Base-by-base conservation (phyloP, 2,797 vertebrate genomes). In the Scolopax bukidnonensis region DNA sequence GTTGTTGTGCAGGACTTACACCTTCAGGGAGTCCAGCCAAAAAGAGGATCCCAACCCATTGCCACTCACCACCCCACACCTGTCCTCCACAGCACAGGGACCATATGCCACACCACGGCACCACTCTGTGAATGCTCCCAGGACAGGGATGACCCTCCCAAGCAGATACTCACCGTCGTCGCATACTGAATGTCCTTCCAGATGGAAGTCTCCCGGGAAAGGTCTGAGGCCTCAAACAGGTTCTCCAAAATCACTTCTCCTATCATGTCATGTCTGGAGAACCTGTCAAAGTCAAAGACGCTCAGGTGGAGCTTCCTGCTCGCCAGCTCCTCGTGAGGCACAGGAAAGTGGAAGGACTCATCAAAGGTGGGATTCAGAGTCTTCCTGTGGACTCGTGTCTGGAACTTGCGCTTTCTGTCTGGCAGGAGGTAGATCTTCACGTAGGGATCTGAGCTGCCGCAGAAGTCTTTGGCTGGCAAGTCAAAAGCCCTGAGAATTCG, bases 381-480 rank as follows among this genome's bases (percentile, higher is more conserved):
- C 98, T 99, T 99, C 96, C 99, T 98, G 97, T 99, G 99, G 68
- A 99, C 99, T 0, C 99, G 98, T 0, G 99, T 99, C 98, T 99
- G 99, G 98, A 99, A 99, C 98, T 99, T 99, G 97, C 98, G 97
- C 94, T 99, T 99, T 96, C 99, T 99, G 96, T 99, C 99, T 0
- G 99, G 99, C 96, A 99, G 98, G 96, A 99, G 98, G 98, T 99
- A 99, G 97, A 99, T 97, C 98, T 99, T 99, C 94, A 99, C 99
- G 1, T 99, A 99, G 33, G 99, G 99, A 95, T 99, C 99, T 5
- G 99, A 99, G 77, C 99, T 99, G 97, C 99, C 99, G 0, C 99
- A 99, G 45, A 99, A 98, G 97, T 99, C 99, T 96, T 99, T 99
- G 97, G 99, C 99, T 1, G 99, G 99, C 48, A 99, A 98, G 97